Base-by-base conservation (phyloP, 2,797 vertebrate species). In the Garrulus glandarius region DNA sequence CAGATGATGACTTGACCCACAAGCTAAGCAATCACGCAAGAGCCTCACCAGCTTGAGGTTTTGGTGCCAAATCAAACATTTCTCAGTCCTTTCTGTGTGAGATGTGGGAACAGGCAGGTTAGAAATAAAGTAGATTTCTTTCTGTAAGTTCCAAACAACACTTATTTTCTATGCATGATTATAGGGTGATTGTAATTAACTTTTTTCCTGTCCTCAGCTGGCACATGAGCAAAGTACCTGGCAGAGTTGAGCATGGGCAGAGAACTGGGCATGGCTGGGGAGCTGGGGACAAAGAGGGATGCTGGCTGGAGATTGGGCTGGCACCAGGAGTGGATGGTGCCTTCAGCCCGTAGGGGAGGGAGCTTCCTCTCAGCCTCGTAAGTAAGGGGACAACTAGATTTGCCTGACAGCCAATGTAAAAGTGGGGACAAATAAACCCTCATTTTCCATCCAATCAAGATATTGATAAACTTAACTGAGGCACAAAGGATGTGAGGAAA, bases 181-280 rank as follows among this genome's bases (percentile, higher is more conserved):
- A 53, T 29, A 57, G 30, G 22, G 30, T 72, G n/a, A 59, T 87
- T 65, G 50, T 57, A 34, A 65, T 55, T 15, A 72, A 30, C 3
- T 3, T 63, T 63, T 59, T 78, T 29, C 37, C 70, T 13, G 3
- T 60, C 43, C n/a, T 88, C 37, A 59, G 32, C 13, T 30, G 79
- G 71, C 26, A 39, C 10, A 21, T 1, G 7, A 75, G 36, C 9
- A 26, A 21, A 39, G 17, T 29, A 8, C 0, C 0, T 53, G 37
- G 30, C 37, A 78, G 52, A 10, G 44, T 26, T 16, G 23, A 92
- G 21, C 15, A 24, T 0, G 0, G 37, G 14, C 23, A 57, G 70
- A 53, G 44, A 41, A n/a, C 15, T 52, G 27, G 52, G 8, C 56
- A 47, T 5, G 32, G 15, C 49, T 78, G 29, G 30, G 34, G 29